phyloP scores from a whole-genome alignment of 1,140 invertebrate species.

The Pseudomyrmex pallidus region DNA sequence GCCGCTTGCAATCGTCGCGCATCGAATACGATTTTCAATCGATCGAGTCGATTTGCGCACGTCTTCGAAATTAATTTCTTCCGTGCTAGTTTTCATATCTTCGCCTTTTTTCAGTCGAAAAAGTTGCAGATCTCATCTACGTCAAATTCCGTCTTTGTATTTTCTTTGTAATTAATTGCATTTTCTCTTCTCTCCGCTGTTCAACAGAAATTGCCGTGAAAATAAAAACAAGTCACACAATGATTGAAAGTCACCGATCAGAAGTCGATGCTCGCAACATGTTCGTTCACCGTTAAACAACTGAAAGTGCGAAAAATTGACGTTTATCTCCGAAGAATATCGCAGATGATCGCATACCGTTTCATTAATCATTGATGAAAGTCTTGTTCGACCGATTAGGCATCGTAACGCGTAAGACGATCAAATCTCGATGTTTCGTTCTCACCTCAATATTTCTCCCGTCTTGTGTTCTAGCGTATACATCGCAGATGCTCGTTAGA shows the following conservation, averaged over 20 bases:
- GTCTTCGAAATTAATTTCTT: too few relatives aligned
- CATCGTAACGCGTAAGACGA: constrained; percentile 21
- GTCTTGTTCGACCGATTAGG: constrained; percentile 39
- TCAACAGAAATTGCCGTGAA: not conserved
- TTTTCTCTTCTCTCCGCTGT: not conserved
- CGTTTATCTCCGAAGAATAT: constrained; percentile 21
- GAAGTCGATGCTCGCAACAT: not conserved
- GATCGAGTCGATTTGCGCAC: too few relatives aligned
- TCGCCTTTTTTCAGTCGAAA: not conserved
- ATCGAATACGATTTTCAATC: not conserved
- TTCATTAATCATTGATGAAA: constrained; percentile 53
- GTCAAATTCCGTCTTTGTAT: not conserved
- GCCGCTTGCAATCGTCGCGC: not conserved
- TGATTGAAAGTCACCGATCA: constrained; percentile 26
- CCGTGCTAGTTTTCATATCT: not conserved
- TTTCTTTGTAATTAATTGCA: not conserved
- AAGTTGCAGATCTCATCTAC: not conserved
- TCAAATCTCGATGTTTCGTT: constrained; percentile 18
- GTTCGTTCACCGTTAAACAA: constrained; percentile 20
- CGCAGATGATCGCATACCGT: constrained; percentile 26
- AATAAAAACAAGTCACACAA: constrained; percentile 6
- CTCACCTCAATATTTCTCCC: constrained; percentile 10
- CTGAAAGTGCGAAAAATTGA: constrained; percentile 37
- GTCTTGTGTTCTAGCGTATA: constrained; percentile 20
- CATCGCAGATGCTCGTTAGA: constrained; percentile 37